Evolutionary conservation across 2,113 vertebrate genomes (phyloP), one percentile per base, ranked within the genome.

Genomic region (Excalfactoria chinensis): DNA sequence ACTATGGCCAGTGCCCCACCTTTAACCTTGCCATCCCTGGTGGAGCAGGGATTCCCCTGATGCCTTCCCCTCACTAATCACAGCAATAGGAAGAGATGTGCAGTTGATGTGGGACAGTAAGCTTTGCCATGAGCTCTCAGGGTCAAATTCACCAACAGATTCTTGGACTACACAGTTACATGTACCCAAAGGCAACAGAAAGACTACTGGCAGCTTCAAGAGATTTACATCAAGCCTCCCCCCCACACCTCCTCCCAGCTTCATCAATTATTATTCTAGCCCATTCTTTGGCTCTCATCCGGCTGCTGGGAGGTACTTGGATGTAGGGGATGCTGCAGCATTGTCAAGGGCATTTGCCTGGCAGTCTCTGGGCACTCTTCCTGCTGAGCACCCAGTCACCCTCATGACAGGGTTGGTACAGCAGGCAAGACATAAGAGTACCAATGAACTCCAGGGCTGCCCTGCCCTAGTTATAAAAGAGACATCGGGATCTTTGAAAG

Each of bases 251-350:
- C 76, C 69, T 28, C 60, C 43, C 32, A 41, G 8, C 35, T 49
- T 93, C 78, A 81, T 86, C 87, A 93, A 90, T 95, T 97, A 96
- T 93, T 96, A 96, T 96, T 95, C 95, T 44, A 34, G 71, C 69
- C 93, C 81, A 84, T 82, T 89, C 77, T 28, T 90, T 94, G 91
- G 89, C 95, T 94, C 79, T 88, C 82, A 86, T 94, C 78, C 72
- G 53, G 70, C 92, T 76, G 93, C 89, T 93, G 69, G 86, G 82
- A 97, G 69, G 84, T 95, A 77, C 90, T 89, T 94, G 88, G 83
- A 95, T 93, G 93, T 92, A 94, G 86, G 80, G 56, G 48, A 95
- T 89, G 88, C 89, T 96, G 94, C 93, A 86, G 95, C 86, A 93
- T 63, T 63, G 93, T 93, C 93, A 97, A 95, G 96, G 94, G 91